Evolutionary conservation across 2,888 invertebrate genomes (phyloP), one percentile per base, ranked within the genome.

Genomic region (Pachliopta kotzebuea): DNA sequence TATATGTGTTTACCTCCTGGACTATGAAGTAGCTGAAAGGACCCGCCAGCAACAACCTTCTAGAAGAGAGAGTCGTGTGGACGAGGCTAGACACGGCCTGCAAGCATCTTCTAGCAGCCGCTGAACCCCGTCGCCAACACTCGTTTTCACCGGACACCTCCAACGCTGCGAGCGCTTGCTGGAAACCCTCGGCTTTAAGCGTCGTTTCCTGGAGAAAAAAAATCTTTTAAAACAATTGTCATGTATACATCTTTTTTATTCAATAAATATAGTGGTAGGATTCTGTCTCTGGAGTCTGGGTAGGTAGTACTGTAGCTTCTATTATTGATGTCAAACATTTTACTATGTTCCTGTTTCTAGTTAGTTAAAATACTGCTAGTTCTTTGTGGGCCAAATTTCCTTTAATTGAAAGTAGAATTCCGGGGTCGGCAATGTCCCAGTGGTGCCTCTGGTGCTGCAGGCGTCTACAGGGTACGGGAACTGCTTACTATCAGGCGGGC

Each of bases 11-110:
- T 74, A 97, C 97, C 90, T 98, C 97, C 70, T 95, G 95, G 60
- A 98, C 92, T 50, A 96, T 94, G 70, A 96, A 95, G 82, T 98
- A 98, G 55, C 97, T 93, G 84, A 98, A 98, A 0, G 98, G 96
- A 0, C 98, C 98, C 0, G 97, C 96, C 26, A 95, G 95, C 65
- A 95, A 94, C n/a, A 98, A 94, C 75, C 94, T 94, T 70, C 95
- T 94, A 80, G 95, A 95, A 74, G 97, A 96, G 31, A 98, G 89
- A 65, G 96, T 94, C 67, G 93, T 93, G 81, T 97, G 69, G 91
- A 97, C 96, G 75, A 96, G 96, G 96, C 77, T 68, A 54, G 72
- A 68, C 61, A 73, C 70, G 0, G 72, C 71, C 53, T 71, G 70
- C 62, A 76, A 66, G 7, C 68, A 58, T 29, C 71, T 62, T 65